phyloP scores from a whole-genome alignment of 30 jellyfish, hydroid and myxozoan genomes.

The Aurelia coerulea region DNA sequence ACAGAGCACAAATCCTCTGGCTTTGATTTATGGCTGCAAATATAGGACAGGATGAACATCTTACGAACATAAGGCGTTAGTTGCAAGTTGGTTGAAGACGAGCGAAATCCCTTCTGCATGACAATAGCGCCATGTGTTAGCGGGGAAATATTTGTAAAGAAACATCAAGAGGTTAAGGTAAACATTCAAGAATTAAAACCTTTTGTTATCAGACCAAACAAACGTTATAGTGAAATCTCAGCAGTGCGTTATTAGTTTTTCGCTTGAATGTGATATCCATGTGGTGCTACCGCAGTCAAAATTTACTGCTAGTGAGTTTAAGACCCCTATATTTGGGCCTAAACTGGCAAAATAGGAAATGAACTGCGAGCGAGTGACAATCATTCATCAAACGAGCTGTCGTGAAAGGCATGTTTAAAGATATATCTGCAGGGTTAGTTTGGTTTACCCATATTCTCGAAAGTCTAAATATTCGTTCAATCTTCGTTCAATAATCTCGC shows the following conservation, averaged over 20 bases:
- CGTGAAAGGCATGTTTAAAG: background rate
- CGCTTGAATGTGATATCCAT: background rate
- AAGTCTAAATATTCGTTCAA: no score
- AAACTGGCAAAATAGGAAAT: background rate
- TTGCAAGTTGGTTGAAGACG: background rate
- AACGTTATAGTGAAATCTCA: background rate
- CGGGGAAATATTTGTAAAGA: conserved; percentile 8
- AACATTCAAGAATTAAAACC: background rate
- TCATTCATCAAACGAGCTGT: background rate
- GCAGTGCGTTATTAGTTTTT: background rate
- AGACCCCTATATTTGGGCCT: conserved; percentile 1
- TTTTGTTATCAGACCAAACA: conserved; percentile 6
- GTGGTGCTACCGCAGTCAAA: no score
- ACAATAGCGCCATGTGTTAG: conserved; percentile 17
- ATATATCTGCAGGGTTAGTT: background rate
- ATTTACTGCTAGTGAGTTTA: background rate
- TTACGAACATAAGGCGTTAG: background rate
- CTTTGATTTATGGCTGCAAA: background rate
- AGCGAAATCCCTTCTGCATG: background rate
- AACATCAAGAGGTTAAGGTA: background rate
- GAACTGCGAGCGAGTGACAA: background rate
- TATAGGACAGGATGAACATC: background rate
- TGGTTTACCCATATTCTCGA: background rate
- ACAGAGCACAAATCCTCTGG: background rate
- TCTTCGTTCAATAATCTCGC: no score